Conservation (phyloP, 2,888 invertebrate species). For the Argyresthia albistria region DNA sequence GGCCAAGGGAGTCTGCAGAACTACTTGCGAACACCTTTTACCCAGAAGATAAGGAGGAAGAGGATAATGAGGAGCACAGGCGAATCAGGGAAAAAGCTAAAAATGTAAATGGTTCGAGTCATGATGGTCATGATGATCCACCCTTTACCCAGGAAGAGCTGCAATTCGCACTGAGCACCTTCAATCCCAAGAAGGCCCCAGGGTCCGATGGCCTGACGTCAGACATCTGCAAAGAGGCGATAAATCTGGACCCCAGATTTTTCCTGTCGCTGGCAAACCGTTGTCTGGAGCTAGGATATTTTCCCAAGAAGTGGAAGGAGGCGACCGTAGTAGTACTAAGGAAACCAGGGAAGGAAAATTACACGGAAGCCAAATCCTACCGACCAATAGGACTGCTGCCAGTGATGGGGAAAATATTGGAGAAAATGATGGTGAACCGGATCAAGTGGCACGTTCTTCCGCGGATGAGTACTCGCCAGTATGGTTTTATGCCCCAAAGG, state of each 20-base stretch:
- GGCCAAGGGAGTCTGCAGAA: too few species aligned
- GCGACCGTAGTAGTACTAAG: slow-evolving; percentile 7
- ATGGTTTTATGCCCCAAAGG: background rate
- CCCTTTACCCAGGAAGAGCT: too few species aligned
- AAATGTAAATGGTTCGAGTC: too few species aligned
- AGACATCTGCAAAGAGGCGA: slow-evolving; percentile 4
- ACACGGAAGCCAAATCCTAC: slow-evolving; percentile 6
- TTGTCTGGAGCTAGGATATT: slow-evolving; percentile 4
- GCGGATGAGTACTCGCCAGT: background rate
- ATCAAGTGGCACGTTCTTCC: background rate
- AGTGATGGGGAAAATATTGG: slow-evolving; percentile 4
- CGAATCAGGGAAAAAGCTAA: too few species aligned
- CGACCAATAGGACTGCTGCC: slow-evolving; percentile 7
- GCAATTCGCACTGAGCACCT: too few species aligned
- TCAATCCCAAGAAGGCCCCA: too few species aligned
- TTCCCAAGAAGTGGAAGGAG: slow-evolving; percentile 11
- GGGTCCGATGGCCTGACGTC: slow-evolving; percentile 8
- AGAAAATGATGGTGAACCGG: slow-evolving; percentile 5
- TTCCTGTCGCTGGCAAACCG: slow-evolving; percentile 3
- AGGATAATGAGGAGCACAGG: too few species aligned
- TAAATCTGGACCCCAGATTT: background rate
- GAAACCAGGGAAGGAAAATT: slow-evolving; percentile 9
- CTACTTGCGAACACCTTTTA: too few species aligned
- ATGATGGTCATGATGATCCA: too few species aligned
- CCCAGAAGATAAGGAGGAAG: too few species aligned